Base-by-base conservation (phyloP, 64 coral and sea anemone species). In the Pocillopora verrucosa region DNA sequence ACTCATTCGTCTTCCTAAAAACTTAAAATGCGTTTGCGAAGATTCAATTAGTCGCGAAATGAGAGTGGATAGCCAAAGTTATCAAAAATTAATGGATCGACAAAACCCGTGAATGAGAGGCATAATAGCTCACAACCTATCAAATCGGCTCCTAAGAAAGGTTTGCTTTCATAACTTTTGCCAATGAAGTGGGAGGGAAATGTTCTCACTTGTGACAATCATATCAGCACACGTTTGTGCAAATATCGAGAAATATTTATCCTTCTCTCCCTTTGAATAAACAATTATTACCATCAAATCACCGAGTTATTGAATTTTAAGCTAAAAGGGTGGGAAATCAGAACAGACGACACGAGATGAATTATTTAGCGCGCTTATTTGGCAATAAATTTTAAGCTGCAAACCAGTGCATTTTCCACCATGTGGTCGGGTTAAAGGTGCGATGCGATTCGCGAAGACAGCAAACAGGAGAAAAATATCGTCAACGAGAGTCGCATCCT, bases 321-420 rank as follows among this genome's bases (percentile, higher is more conserved):
- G 86, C 60, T 65, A 89, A 75, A 73, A 91, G 84, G 91, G 88
- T 89, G 92, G 91, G 76, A 68, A 89, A 89, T 89, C 78, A 88
- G 86, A 92, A 87, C 76, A 92, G 91, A 94, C 91, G 86, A 97
- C 79, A 93, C 75, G 83, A 65, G 73, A 97, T 97, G 85, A 97
- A 97, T 97, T 93, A 97, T 97, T 97, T 91, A 97, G 84, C 60
- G 90, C 92, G 79, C 77, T 80, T 91, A 60, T 89, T 94, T 79
- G 93, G 95, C 73, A 90, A 97, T 97, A 91, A 93, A 97, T 97
- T 93, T 92, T 93, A 86, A 90, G 95, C 91, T 97, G 67, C 92
- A 97, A 93, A 97, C 91, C 91, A 97, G 37, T 79, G 87, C 91
- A 93, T 91, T 89, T 57, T 72, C 45, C 74, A 86, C 78, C 81